Evolutionary conservation across 2,113 vertebrate species (phyloP).

Genomic region (Hylia prasina): DNA sequence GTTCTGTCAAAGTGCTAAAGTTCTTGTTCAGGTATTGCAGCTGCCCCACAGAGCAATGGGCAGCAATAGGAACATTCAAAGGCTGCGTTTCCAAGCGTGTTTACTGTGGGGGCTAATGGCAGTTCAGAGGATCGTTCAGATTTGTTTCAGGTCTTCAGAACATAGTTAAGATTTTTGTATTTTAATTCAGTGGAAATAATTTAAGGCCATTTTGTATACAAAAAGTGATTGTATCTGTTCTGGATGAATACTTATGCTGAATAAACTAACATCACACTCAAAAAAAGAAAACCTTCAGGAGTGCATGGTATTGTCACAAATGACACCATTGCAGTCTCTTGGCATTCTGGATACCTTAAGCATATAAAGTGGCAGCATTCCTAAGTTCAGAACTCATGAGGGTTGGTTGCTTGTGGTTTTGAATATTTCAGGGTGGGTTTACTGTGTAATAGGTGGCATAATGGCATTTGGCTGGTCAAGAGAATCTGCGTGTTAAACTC

Average conservation of each 20-base stretch:
- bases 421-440: background rate
- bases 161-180: background rate
- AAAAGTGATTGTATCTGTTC: background rate
- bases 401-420: background rate
- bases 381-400: background rate
- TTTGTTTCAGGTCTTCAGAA: background rate
- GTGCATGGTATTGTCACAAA: background rate
- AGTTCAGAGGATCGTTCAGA: background rate
- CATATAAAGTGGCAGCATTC: background rate
- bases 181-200: background rate
- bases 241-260: background rate
- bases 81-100: background rate
- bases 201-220: background rate
- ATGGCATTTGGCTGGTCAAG: background rate
- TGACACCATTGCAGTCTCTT: background rate
- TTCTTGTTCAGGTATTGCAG: background rate
- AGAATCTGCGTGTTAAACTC: background rate
- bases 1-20: background rate
- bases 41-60: fast-evolving
- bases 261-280: background rate
- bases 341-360: background rate
- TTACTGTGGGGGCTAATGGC: background rate
- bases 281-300: background rate
- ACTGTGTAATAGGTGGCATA: background rate
- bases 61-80: background rate